Evolutionary conservation across 2,888 invertebrate species (phyloP).

Genomic region (Leucoma salicis): DNA sequence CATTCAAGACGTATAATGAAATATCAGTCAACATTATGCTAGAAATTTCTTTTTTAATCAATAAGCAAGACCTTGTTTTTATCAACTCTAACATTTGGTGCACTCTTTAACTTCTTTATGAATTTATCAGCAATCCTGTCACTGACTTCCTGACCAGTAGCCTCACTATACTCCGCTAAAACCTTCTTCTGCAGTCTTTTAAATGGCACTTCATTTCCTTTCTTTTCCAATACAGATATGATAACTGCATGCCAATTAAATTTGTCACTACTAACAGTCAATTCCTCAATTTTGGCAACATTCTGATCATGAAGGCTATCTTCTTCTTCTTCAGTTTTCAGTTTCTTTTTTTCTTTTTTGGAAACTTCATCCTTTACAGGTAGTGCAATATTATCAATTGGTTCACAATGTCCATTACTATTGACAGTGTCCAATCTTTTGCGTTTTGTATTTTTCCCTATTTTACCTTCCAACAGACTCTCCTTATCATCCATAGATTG

Average conservation of each 20-base stretch:
- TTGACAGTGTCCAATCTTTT: conserved; percentile 69
- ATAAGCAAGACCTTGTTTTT: conserved; percentile 82
- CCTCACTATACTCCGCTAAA: conserved; percentile 82
- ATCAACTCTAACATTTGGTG: conserved; percentile 83
- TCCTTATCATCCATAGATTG: conserved; percentile 49
- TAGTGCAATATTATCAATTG: conserved; percentile 24
- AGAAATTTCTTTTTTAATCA: conserved; percentile 33
- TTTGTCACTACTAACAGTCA: conserved; percentile 51
- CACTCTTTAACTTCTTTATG: conserved; percentile 86
- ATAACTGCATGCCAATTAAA: conserved; percentile 80
- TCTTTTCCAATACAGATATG: conserved; percentile 71
- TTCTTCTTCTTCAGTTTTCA: conserved; percentile 53
- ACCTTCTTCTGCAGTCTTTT: conserved; percentile 91
- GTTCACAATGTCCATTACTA: conserved; percentile 38
- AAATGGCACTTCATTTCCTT: conserved; percentile 84
- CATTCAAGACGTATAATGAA: neutral
- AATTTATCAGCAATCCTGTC: conserved; percentile 87
- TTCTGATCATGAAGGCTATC: conserved; percentile 72
- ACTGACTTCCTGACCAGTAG: conserved; percentile 74
- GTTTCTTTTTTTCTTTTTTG: conserved; percentile 62
- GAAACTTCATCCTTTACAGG: conserved; percentile 32
- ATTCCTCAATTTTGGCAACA: conserved; percentile 67
- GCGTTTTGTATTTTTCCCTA: conserved; percentile 61
- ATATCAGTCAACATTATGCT: neutral
- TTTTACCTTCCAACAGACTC: conserved; percentile 46